These are phyloP conservation scores for Macquaria ambigua DNA, from an alignment of 2,113 vertebrate genomes.

Conservation along the genomic window DNA sequence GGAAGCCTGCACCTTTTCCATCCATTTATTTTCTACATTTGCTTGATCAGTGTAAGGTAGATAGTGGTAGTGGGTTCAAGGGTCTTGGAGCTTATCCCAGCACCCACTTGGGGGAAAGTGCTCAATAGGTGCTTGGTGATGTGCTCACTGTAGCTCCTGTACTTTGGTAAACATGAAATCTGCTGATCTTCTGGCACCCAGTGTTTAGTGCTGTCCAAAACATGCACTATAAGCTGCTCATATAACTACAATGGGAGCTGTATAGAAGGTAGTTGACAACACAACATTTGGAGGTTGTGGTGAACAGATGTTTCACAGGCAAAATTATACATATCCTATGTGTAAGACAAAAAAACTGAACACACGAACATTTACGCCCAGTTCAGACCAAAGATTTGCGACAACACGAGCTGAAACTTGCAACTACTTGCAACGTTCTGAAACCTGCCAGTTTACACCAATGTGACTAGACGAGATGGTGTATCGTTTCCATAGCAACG, in stretches of 20 bases:
- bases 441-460: no score
- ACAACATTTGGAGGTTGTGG: background rate
- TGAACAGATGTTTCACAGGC: background rate
- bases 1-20: background rate
- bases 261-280: background rate
- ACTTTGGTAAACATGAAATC: constrained; percentile 10
- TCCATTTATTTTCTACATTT: constrained; percentile 9
- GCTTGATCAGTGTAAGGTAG: background rate
- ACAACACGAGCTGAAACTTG: no score
- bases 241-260: background rate
- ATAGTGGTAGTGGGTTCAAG: background rate
- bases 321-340: background rate
- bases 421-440: no score
- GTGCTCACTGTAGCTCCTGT: background rate
- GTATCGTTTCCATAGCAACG: no score
- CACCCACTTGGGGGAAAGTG: background rate
- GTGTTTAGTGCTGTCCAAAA: background rate
- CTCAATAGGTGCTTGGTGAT: background rate
- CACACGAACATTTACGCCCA: no score
- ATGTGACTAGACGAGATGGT: no score
- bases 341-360: background rate
- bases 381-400: no score
- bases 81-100: background rate
- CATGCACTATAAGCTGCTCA: background rate
- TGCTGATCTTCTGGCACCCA: background rate